Evolutionary conservation across 2,113 vertebrate genomes (phyloP).

Genomic region (Origma solitaria): DNA sequence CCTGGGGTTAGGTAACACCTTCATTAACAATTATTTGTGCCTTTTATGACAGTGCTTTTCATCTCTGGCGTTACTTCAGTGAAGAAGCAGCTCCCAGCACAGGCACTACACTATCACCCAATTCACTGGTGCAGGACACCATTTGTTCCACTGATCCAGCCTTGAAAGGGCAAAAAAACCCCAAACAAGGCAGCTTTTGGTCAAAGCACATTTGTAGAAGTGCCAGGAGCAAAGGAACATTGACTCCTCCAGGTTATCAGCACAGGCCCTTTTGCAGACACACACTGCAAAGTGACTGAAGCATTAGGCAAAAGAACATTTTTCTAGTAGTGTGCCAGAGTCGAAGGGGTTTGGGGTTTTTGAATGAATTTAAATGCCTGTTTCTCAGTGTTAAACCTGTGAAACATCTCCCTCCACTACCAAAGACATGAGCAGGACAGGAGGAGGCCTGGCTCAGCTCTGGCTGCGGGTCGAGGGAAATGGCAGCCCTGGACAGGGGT

Average conservation of each 20-base stretch:
- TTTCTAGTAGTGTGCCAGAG: not conserved
- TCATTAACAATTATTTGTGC: not conserved
- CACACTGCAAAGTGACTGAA: not conserved
- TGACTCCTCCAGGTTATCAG: not conserved
- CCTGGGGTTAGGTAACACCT: not conserved
- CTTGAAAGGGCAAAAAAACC: not conserved
- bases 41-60: not conserved
- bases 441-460: not conserved
- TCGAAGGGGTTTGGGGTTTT: not conserved
- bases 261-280: not conserved
- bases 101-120: not conserved
- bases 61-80: rapidly evolving
- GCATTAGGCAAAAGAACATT: not conserved
- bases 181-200: not conserved
- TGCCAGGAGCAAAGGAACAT: not conserved
- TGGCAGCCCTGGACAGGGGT: not conserved
- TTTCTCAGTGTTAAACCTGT: not conserved
- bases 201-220: not conserved
- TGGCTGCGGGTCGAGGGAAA: rapidly evolving
- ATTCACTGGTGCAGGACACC: not conserved
- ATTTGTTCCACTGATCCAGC: not conserved
- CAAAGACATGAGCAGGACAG: not conserved
- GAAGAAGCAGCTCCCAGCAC: not conserved
- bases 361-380: not conserved
- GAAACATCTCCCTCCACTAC: not conserved